These are phyloP conservation scores for Hemicordylus capensis DNA, from an alignment of 2,113 vertebrate species.

Conservation along the genomic window DNA sequence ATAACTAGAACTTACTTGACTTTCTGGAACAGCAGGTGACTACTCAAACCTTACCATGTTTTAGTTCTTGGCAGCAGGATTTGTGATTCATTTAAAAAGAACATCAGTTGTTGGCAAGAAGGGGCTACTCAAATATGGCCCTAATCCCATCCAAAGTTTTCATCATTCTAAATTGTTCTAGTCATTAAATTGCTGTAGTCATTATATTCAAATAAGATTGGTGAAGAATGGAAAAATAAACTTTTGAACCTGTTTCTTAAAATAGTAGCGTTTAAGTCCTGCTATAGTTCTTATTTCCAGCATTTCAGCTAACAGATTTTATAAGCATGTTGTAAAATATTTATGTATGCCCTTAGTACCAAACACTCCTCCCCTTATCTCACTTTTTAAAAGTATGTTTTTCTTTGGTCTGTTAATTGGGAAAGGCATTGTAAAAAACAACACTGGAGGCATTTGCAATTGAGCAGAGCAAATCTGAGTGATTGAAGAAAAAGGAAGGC, in stretches of 20 bases:
- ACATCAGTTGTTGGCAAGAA: background rate
- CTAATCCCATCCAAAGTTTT: background rate
- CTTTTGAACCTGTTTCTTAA: background rate
- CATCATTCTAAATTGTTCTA: background rate
- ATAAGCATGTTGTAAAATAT: background rate
- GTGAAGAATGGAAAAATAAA: background rate
- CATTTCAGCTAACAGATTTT: background rate
- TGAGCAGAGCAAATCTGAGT: background rate
- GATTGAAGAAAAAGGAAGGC: background rate
- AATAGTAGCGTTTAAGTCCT: background rate
- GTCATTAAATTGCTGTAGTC: background rate
- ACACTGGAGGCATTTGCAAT: background rate
- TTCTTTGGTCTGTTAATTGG: background rate
- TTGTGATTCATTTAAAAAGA: slow-evolving; percentile 1
- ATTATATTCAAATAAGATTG: background rate
- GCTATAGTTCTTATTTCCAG: background rate
- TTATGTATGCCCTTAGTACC: background rate
- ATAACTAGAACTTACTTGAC: background rate
- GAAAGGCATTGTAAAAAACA: background rate
- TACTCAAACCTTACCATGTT: background rate
- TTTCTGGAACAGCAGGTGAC: background rate
- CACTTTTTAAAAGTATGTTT: background rate
- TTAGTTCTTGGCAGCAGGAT: background rate
- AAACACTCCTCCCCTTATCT: background rate
- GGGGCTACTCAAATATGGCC: background rate